Base-by-base conservation (phyloP, 1,140 invertebrate genomes). In the Mya arenaria region DNA sequence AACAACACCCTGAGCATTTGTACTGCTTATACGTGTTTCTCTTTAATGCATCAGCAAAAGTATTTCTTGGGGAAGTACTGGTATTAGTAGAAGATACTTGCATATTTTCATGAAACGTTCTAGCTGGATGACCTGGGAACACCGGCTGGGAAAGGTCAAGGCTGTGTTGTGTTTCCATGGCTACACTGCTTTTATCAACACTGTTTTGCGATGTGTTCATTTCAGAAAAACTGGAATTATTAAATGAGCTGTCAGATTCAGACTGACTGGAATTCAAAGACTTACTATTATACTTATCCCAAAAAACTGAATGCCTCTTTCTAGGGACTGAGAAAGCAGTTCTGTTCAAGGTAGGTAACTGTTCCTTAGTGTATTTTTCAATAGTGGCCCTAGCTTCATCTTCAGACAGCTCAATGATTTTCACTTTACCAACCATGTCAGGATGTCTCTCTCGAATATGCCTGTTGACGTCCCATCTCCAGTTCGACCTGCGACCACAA, bases 401-500 rank as follows among this genome's bases (percentile, higher is more conserved):
- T 63, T 97, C 97, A 94, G 97, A 96, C 80, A 98, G 93, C 65
- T 98, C 96, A 92, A 96, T 96, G n/a, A 94, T 93, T 36, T 90
- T 88, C 52, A 96, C 79, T 39, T 78, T 78, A 15, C 56, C 25
- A 13, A 82, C 66, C 2, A 15, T 44, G 15, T 55, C 75, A 10
- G 84, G 85, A 85, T 91, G 90, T 63, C 86, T 87, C 4, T 86
- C 82, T 68, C 87, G 69, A 41, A 92, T 88, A 65, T 92, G 91
- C 55, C 90, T 92, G 71, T 87, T 98, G 77, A 99, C 97, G 93
- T 99, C 98, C 97, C 97, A 99, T 85, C 97, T 95, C 97, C 97
- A 98, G 92, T 98, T 98, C 30, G 97, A 98, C 83, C 97, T 95
- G 90, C 98, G 97, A 30, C 96, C 95, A 93, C 98, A 99, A 3